Percentiles rank a stretch among this genome's conserved stretches.
phyloP scores from a whole-genome alignment of 53 echinoderm and acorn worm species.

The Zoroaster sp. region DNA sequence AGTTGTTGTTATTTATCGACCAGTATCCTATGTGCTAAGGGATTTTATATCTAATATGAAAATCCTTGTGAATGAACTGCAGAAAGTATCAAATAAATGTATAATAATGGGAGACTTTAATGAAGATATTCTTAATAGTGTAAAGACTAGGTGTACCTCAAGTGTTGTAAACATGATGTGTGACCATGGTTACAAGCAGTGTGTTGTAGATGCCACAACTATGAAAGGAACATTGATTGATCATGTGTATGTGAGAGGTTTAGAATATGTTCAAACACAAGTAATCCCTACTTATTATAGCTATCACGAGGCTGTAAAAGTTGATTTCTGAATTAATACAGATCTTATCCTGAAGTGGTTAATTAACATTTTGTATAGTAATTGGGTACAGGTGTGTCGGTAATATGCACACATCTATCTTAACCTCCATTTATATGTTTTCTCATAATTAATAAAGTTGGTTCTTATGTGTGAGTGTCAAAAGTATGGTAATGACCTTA shows the following conservation, averaged over 20 bases:
- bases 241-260: slow-evolving; percentile 44
- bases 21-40: neutral
- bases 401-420: neutral
- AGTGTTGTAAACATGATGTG: neutral
- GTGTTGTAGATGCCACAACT: slow-evolving; percentile 19
- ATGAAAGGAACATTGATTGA: slow-evolving; percentile 42
- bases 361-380: neutral
- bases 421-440: neutral
- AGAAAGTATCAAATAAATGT: neutral
- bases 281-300: slow-evolving; percentile 48
- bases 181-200: neutral
- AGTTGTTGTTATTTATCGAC: neutral
- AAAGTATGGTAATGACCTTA: neutral
- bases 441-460: neutral
- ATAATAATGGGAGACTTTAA: slow-evolving; percentile 24
- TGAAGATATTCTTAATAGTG: neutral
- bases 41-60: neutral
- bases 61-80: neutral
- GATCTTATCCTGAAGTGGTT: neutral
- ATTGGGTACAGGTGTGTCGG: neutral
- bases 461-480: neutral
- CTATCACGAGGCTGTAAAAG: slow-evolving; percentile 32
- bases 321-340: neutral
- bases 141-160: neutral
- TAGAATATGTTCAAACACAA: neutral